Evolutionary conservation across 2,797 vertebrate genomes (phyloP).

Genomic region (Fratercula arctica): DNA sequence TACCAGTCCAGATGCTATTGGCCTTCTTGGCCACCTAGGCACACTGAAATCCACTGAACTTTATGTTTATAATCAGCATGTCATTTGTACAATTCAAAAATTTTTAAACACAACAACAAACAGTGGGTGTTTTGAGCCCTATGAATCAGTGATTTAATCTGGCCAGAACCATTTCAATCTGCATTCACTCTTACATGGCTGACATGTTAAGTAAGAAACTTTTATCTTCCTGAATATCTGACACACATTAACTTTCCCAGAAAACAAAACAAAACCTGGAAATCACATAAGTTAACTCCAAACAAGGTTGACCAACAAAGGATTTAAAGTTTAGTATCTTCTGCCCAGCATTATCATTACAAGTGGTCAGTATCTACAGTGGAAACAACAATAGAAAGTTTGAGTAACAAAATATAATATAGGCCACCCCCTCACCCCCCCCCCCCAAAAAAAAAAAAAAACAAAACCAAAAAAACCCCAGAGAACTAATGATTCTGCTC

Average conservation of each 20-base stretch:
- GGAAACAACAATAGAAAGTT: not conserved
- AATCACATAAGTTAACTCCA: not conserved
- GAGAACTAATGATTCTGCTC: not conserved
- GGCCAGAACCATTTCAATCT: not conserved
- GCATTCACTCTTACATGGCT: not conserved
- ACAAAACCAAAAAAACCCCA: fast-evolving
- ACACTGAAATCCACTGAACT: not conserved
- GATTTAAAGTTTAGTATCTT: not conserved
- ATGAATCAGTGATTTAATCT: not conserved
- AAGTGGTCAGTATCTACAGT: not conserved
- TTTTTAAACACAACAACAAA: not conserved
- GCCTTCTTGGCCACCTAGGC: not conserved
- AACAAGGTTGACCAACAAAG: not conserved
- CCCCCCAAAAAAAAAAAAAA: fast-evolving
- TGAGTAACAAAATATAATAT: not conserved
- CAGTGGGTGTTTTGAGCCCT: not conserved
- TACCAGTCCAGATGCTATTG: not conserved
- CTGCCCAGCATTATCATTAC: not conserved
- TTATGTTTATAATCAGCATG: not conserved
- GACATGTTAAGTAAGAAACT: not conserved
- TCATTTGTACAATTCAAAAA: not conserved
- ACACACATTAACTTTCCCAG: not conserved
- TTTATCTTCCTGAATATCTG: not conserved
- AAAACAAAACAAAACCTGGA: not conserved
- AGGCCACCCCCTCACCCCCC: not conserved